Base-by-base conservation (phyloP, 2,888 invertebrate genomes). In the Helleia helle region DNA sequence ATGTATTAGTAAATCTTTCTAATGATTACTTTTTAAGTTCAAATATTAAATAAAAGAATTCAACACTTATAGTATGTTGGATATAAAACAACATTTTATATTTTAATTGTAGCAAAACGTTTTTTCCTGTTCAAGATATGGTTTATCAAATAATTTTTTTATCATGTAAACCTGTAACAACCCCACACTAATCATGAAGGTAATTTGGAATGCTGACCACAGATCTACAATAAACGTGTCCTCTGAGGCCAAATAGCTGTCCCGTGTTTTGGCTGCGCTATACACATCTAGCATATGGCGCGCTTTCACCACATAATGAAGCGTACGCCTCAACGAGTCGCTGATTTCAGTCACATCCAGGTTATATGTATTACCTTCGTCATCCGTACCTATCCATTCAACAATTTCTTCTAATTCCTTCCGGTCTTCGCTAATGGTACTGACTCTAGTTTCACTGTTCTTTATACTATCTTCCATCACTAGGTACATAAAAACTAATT, bases 181-280 rank as follows among this genome's bases (percentile, higher is more conserved):
- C 1, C 93, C 93, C 1, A 95, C 93, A 4, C 80, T 52, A 13
- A 92, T 52, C 92, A 96, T 93, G 13, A 93, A 85, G 17, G 79
- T 59, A 26, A 95, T 88, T 61, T 94, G 93, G 15, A 94, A 66
- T 31, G 88, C 65, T 0, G 94, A 94, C 90, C 93, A 94, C 38
- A 88, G 76, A 58, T 94, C 94, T 1, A 96, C 94, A 48, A 92
- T 88, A 47, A 90, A 90, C 56, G 90, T 93, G 60, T 93, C 95
- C 52, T 91, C 88, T 58, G 93, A 93, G 6, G 92, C 93, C 2
- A 91, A 59, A 64, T 94, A 93, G 38, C 93, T 87, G 67, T 96
- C 96, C n/a, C 94, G 79, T 0, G 93, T 90, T 68, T 94, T 95
- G 43, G 87, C 86, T 0, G 93, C 91, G 38, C 91, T 87, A 44